phyloP scores from a whole-genome alignment of 2,113 vertebrate species.

The Aythya baeri region DNA sequence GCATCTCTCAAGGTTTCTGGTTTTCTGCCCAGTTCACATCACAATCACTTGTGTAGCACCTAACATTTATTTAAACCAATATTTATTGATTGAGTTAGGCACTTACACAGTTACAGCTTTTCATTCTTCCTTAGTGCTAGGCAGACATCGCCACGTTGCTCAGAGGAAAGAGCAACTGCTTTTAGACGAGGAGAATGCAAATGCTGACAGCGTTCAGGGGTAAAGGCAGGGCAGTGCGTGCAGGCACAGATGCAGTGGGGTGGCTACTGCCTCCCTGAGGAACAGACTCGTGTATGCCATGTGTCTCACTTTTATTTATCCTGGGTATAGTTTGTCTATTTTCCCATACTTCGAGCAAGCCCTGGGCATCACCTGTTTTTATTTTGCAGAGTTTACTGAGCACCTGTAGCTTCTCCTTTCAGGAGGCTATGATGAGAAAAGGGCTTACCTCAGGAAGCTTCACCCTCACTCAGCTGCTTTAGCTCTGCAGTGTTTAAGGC shows the following conservation, averaged over 20 bases:
- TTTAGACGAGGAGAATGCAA: background rate
- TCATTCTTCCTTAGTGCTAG: background rate
- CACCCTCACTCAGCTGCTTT: background rate
- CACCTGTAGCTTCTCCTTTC: background rate
- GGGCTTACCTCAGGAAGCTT: background rate
- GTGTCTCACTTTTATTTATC: background rate
- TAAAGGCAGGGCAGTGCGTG: background rate
- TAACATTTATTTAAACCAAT: slow-evolving; percentile 24
- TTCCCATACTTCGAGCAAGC: background rate
- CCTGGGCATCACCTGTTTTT: background rate
- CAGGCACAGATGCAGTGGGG: background rate
- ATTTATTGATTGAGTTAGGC: slow-evolving; percentile 11
- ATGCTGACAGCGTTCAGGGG: background rate
- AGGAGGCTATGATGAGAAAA: background rate
- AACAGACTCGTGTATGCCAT: background rate
- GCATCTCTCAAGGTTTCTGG: background rate
- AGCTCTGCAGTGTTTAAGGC: background rate
- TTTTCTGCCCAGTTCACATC: background rate
- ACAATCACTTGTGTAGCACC: background rate
- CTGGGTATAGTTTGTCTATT: background rate
- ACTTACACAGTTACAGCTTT: background rate
- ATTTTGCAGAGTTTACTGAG: background rate
- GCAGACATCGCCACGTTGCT: background rate
- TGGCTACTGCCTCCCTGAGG: background rate
- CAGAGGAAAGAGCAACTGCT: background rate